Base-by-base conservation (phyloP, 2,113 vertebrate genomes). In the Trachemys scripta region DNA sequence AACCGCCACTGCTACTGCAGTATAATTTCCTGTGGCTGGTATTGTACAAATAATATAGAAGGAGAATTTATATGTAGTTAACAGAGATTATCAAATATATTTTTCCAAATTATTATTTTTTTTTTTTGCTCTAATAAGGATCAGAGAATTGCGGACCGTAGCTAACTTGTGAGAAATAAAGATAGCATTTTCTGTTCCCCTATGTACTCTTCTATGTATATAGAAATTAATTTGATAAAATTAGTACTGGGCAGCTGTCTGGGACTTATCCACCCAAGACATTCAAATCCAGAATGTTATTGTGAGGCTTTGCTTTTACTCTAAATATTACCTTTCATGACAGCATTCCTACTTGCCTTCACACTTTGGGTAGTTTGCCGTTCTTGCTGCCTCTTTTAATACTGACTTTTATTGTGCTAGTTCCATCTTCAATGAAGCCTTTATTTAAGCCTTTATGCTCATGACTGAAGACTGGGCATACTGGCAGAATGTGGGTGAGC, bases 91-190 rank as follows among this genome's bases (percentile, higher is more conserved):
- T 16, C 75, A 88, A 50, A 10, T 31, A 35, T 22, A 13, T 80
- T 92, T 90, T 95, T 80, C 90, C 86, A 87, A 93, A 90, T 79
- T 49, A 47, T 38, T 8, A 19, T 19, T 11, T 38, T 11, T 9
- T 24, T 38, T 11, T n/a, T 75, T 42, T n/a, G 65, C 72, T 96
- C 91, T 69, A 85, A 84, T 93, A 62, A 45, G 65, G 82, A 38
- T 31, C 54, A 90, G 88, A 87, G 45, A 47, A 53, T 83, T 51
- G 11, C 57, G 80, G 24, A 87, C 62, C 57, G 1, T n/a, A 13
- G 50, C 25, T 45, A 80, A 22, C 24, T 85, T 85, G 85, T 14
- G 50, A 92, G 82, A 96, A 95, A 90, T 75, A 42, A 82, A 93
- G 65, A 29, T 47, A 0, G 20, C 81, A 96, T 84, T 69, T 82